Evolutionary conservation across 2,888 invertebrate genomes (phyloP), one percentile per base, ranked within the genome.

Genomic region (Notodonta ziczac): DNA sequence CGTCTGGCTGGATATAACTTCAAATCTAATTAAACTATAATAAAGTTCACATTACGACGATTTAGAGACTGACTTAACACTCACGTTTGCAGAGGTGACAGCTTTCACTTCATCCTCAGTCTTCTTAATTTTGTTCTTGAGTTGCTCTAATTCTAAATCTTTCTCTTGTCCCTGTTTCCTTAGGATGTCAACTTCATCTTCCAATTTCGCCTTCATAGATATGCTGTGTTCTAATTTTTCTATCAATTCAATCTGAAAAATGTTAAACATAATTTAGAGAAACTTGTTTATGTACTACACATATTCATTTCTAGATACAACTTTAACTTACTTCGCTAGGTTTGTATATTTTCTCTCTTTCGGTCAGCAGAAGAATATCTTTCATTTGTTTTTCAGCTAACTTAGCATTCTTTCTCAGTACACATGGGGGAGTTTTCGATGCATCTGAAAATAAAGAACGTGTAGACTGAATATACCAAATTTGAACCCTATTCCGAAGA

Each of bases 281-380:
- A 35, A 35, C 7, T 24, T 24, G 24, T 24, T 24, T 1, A 24
- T 24, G 24, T 24, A 24, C 24, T 24, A 24, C 24, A 24, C 24
- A 24, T 24, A 24, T 24, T 24, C 24, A 24, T 24, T 24, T 24
- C 35, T 35, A 35, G 35, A 35, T 10, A 35, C 44, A 9, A 32
- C 32, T 44, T 44, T 4, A 9, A 71, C 84, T 85, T 80, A 94
- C 94, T 72, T 93, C 90, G 59, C 82, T 84, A 14, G 91, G 89
- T 7, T 86, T 71, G 63, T 91, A 86, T 58, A 95, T 91, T 64
- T 94, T 95, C 80, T 96, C 96, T 67, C 95, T 84, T 59, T 93
- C 91, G 2, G 96, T 95, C 65, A 95, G 93, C 72, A 95, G 94
- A 58, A 93, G 85, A 14, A 96, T 86, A 61, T 94, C 94, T 67